Evolutionary conservation across 2,113 vertebrate genomes (phyloP).

Genomic region (Takifugu flavidus): DNA sequence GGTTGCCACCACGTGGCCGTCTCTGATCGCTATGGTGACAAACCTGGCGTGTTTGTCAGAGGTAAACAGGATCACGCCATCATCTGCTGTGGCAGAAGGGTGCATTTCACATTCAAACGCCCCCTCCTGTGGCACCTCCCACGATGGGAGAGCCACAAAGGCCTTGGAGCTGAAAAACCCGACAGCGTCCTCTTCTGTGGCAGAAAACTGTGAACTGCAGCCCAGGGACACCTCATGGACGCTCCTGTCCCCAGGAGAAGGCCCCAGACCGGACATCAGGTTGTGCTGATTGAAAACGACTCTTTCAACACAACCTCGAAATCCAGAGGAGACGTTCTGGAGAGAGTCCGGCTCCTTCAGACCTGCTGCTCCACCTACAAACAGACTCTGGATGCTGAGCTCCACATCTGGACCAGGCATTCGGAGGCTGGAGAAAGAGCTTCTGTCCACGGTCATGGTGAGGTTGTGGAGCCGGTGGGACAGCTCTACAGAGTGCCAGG

Average conservation of each 20-base stretch:
- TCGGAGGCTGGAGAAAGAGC: slow-evolving; percentile 51
- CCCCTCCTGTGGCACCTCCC: slow-evolving; percentile 68
- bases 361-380: slow-evolving; percentile 72
- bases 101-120: slow-evolving; percentile 77
- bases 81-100: slow-evolving; percentile 57
- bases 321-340: slow-evolving; percentile 45
- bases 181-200: slow-evolving; percentile 78
- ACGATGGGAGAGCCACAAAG: slow-evolving; percentile 77
- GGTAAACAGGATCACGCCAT: slow-evolving; percentile 81
- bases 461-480: slow-evolving; percentile 67
- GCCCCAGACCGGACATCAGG: slow-evolving; percentile 77
- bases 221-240: slow-evolving; percentile 83
- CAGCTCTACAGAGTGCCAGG: slow-evolving; percentile 81
- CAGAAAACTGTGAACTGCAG: slow-evolving; percentile 85
- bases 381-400: slow-evolving; percentile 80
- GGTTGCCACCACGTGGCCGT: slow-evolving; percentile 74
- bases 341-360: slow-evolving; percentile 69
- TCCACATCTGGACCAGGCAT: slow-evolving; percentile 70
- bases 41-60: slow-evolving; percentile 74
- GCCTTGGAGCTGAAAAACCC: slow-evolving; percentile 87
- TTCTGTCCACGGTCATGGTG: slow-evolving; percentile 75
- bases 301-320: slow-evolving; percentile 83
- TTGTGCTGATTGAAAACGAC: slow-evolving; percentile 80
- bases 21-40: slow-evolving; percentile 79
- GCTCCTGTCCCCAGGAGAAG: slow-evolving; percentile 78